Evolutionary conservation across 2,113 vertebrate genomes (phyloP).

Genomic region (Empidonax traillii): DNA sequence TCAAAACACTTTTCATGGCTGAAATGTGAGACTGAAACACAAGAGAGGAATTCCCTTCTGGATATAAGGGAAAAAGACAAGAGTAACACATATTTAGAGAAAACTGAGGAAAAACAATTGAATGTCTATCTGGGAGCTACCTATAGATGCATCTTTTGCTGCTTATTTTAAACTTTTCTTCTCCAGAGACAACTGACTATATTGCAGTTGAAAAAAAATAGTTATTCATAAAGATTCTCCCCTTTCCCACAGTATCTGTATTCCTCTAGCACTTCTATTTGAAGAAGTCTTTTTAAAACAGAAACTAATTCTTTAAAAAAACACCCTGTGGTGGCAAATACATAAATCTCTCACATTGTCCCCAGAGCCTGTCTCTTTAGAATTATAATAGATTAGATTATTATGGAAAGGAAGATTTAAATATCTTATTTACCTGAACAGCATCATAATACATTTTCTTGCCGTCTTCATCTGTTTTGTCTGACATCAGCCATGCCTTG

Average conservation of each 20-base stretch:
- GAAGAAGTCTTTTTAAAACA: not conserved
- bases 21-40: not conserved
- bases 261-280: not conserved
- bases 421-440: constrained; percentile 84
- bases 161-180: not conserved
- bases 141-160: not conserved
- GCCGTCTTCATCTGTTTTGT: constrained; percentile 92
- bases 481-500: constrained; percentile 98
- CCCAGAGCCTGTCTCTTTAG: not conserved
- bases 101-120: not conserved
- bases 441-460: constrained; percentile 96
- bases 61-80: not conserved
- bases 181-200: not conserved
- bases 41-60: not conserved
- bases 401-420: constrained; percentile 57
- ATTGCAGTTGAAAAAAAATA: not conserved
- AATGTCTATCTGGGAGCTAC: not conserved
- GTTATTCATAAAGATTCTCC: not conserved
- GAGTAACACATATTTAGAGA: not conserved
- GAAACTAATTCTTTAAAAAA: not conserved
- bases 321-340: not conserved
- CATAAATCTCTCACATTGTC: not conserved
- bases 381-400: constrained; percentile 22
- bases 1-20: not conserved
- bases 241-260: not conserved